Base-by-base conservation (phyloP, 2,888 invertebrate species). In the Glyphotaelius pellucidus region DNA sequence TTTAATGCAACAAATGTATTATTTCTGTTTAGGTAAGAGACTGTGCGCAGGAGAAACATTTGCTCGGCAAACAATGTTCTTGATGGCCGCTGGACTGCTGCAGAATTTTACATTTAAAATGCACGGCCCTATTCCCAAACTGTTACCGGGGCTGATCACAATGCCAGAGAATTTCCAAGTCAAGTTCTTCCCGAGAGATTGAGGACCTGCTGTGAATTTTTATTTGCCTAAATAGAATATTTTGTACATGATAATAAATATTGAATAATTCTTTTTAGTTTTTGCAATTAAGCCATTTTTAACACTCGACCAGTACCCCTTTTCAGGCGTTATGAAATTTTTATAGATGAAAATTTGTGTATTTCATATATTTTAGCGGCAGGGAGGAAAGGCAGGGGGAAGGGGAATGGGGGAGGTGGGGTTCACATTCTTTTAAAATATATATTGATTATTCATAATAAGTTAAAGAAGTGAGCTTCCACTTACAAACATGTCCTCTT, bases 31-130 rank as follows among this genome's bases (percentile, higher is more conserved):
- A 97, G 97, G 97, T 0, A 96, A 97, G 93, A 95, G 98, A 47
- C 94, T 97, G 0, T 98, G 98, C 94, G 96, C 97, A 0, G 98
- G 98, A 0, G 98, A 98, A 94, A 97, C 97, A 0, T 97, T 97
- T 94, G 97, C 97, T 0, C 95, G 97, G 1, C 97, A 97, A 93
- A 95, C 96, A 93, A 95, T 97, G 94, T 98, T 97, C 94, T 95
- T 97, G 92, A 95, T 97, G 14, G 95, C 97, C 67, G 94, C 97
- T 0, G 96, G 95, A 0, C 95, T 98, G 93, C 95, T 97, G 94
- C 97, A 98, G 94, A 96, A 97, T 86, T 98, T 97, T 94, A 95
- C 95, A 91, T 95, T 97, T 25, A 95, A 95, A 2, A 95, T 97
- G 1, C 96, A 96, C 0, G 95, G 95, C 0, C 93, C 95, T 19